Conservation (phyloP, 2,113 vertebrate species). For the Melanotaenia duboulayi region DNA sequence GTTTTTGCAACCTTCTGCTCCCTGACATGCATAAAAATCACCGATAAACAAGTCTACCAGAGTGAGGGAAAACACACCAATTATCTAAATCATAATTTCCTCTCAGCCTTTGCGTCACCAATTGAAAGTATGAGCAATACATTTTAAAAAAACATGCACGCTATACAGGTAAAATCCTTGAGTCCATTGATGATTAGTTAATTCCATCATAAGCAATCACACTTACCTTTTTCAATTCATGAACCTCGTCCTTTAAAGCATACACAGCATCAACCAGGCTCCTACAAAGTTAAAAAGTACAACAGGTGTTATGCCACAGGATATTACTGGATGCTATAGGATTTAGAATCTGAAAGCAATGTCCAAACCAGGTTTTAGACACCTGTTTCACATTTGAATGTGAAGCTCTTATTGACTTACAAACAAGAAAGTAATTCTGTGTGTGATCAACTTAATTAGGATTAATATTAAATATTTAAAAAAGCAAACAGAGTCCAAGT, state of each 20-base stretch:
- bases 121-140: no score
- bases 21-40: no score
- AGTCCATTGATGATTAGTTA: no score
- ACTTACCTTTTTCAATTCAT: slow-evolving; percentile 95
- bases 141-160: not conserved
- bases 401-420: not conserved
- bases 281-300: slow-evolving; percentile 70
- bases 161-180: not conserved
- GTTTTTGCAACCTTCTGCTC: no score
- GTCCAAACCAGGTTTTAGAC: not conserved
- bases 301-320: not conserved
- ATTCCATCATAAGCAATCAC: not conserved
- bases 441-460: not conserved
- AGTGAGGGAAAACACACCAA: no score
- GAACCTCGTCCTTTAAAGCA: slow-evolving; percentile 97
- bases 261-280: slow-evolving; percentile 99
- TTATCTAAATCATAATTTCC: no score
- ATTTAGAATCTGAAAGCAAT: not conserved
- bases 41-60: no score
- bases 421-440: not conserved
- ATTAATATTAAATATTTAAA: slow-evolving; percentile 37
- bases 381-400: not conserved
- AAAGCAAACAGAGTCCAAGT: not conserved
- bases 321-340: not conserved
- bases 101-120: no score